phyloP scores from a whole-genome alignment of 2,888 invertebrate genomes.

The Tetanocera ferruginea region DNA sequence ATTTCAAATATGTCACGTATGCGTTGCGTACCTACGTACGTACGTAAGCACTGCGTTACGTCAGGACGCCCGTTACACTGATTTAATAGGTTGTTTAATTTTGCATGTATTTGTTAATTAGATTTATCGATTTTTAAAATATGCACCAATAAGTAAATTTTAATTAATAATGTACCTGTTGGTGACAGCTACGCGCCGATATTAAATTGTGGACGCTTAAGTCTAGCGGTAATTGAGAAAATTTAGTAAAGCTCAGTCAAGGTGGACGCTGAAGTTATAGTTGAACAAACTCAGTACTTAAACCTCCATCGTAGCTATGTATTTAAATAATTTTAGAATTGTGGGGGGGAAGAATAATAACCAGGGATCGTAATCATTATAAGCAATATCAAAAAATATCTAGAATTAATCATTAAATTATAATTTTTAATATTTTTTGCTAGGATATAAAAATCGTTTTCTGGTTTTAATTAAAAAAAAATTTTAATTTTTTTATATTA shows the following conservation, averaged over 20 bases:
- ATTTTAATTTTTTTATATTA: no score
- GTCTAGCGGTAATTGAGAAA: neutral
- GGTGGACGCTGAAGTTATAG: neutral
- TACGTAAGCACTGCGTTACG: neutral
- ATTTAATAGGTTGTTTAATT: constrained; percentile 12
- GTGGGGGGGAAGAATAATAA: no score
- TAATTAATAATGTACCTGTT: constrained; percentile 33
- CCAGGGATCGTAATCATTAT: no score
- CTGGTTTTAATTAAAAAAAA: no score
- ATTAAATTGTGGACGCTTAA: neutral
- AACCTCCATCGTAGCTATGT: no score
- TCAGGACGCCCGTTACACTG: neutral
- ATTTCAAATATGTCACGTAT: constrained; percentile 47
- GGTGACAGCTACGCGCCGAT: constrained; percentile 7
- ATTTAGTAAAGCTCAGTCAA: neutral
- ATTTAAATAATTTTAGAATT: no score
- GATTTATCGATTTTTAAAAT: constrained; percentile 56
- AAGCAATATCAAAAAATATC: no score
- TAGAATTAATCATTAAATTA: no score
- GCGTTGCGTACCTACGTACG: constrained; percentile 26
- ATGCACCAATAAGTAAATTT: neutral
- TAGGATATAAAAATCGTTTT: no score
- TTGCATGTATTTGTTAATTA: constrained; percentile 55
- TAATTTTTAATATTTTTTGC: no score
- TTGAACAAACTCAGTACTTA: neutral